Evolutionary conservation across 2,113 vertebrate species (phyloP).

Genomic region (Thunnus thynnus): DNA sequence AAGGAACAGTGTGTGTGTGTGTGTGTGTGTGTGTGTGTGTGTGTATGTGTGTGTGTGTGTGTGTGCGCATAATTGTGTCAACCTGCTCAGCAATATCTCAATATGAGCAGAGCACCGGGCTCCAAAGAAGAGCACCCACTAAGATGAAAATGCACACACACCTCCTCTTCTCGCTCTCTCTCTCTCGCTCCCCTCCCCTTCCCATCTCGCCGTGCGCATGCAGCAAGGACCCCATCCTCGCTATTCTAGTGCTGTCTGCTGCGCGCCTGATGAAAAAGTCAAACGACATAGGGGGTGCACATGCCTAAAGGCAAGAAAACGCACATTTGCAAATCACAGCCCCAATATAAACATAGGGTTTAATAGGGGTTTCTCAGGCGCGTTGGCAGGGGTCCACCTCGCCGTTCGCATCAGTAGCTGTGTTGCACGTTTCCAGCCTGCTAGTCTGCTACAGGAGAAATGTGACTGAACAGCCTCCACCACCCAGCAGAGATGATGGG

Average conservation of each 20-base stretch:
- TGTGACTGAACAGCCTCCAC: conserved; percentile 56
- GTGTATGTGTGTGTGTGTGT: conserved; percentile 51
- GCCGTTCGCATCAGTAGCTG: conserved; percentile 13
- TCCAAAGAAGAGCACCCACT: conserved; percentile 59
- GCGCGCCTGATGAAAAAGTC: conserved; percentile 82
- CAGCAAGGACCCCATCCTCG: conserved; percentile 79
- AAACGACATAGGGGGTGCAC: conserved; percentile 47
- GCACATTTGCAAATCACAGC: conserved; percentile 72
- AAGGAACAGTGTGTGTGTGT: conserved; percentile 8
- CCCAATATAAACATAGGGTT: conserved; percentile 57
- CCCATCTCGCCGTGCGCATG: conserved; percentile 63
- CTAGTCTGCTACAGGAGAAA: conserved; percentile 34
- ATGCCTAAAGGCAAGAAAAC: conserved; percentile 63
- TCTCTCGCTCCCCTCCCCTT: conserved; percentile 49
- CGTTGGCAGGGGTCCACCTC: conserved; percentile 54
- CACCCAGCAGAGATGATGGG: conserved; percentile 67
- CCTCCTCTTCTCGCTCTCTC: conserved; percentile 12
- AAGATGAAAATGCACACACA: conserved; percentile 66
- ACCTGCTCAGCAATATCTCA: conserved; percentile 63
- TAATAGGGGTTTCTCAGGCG: conserved; percentile 71
- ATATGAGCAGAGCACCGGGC: conserved; percentile 55
- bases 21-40: conserved; percentile 45
- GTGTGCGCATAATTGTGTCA: conserved; percentile 52
- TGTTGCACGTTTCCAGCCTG: conserved; percentile 39
- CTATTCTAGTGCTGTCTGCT: conserved; percentile 74